Base-by-base conservation (phyloP, 2,888 invertebrate species). In the Acanthococcus lagerstroemiae region DNA sequence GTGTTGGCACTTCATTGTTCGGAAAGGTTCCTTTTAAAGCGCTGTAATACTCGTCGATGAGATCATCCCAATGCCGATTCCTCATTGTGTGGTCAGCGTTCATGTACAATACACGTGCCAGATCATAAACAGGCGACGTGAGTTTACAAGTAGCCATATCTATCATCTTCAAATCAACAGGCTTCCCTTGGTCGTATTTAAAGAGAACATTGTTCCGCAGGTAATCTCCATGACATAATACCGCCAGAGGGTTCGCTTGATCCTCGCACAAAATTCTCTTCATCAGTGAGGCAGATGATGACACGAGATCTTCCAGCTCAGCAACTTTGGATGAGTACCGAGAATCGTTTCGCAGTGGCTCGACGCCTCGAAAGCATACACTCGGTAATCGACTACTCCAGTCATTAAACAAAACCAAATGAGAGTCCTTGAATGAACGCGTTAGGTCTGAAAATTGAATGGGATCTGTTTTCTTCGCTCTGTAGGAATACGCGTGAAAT, bases 401-500 rank as follows among this genome's bases (percentile, higher is more conserved):
- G n/a, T n/a, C n/a, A n/a, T n/a, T n/a, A n/a, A n/a, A n/a, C n/a
- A n/a, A n/a, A n/a, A n/a, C n/a, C 5, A n/a, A n/a, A n/a, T 44
- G 27, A 6, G 21, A 22, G 6, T 57, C 22, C 15, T 17, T n/a
- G 21, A 57, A 57, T 9, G 7, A 15, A 21, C 21, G n/a, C 15
- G 45, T 24, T 24, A 37, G 19, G 15, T 9, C 7, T 6, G 12
- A 6, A 21, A 57, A 57, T 30, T 19, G 37, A 4, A 17, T 44
- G 12, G 37, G 19, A 15, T 24, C 19, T 26, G 7, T 19, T 46
- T 19, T 22, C 25, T 45, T 46, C 5, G 48, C 48, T 48, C 17
- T 7, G 44, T 60, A 60, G 7, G 60, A 60, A 24, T n/a, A 48
- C 5, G 48, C 60, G 46, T 60, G 60, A 25, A 60, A 60, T 26